Evolutionary conservation across 2,888 invertebrate genomes (phyloP).

Genomic region (Drosophila paranaensis): DNA sequence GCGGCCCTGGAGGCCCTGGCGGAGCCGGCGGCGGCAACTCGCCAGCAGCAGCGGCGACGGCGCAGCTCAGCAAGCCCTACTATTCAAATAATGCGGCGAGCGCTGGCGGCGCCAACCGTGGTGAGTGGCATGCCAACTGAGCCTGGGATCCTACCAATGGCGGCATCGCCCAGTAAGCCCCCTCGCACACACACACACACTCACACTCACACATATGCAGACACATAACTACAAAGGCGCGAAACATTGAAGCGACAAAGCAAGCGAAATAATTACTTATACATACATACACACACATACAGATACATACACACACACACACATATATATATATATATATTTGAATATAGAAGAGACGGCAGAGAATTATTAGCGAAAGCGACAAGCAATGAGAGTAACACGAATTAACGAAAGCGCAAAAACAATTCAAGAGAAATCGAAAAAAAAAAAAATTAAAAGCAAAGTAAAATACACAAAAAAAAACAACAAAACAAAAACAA

Average conservation of each 20-base stretch:
- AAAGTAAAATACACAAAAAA: neutral
- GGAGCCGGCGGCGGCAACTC: conserved; percentile 50
- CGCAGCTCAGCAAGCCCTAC: conserved; percentile 83
- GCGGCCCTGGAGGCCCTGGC: conserved; percentile 74
- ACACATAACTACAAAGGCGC: conserved; percentile 3
- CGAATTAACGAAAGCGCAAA: conserved; percentile 25
- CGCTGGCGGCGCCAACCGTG: conserved; percentile 79
- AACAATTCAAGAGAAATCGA: conserved; percentile 6
- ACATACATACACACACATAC: neutral
- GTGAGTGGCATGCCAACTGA: conserved; percentile 80
- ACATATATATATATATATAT: conserved; percentile 7
- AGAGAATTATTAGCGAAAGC: conserved; percentile 13
- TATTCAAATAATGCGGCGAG: conserved; percentile 77
- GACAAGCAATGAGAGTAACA: conserved; percentile 8
- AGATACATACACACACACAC: neutral
- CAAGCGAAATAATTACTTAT: conserved; percentile 37
- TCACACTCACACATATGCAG: conserved; percentile 11
- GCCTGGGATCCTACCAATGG: conserved; percentile 13
- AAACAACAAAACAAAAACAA: neutral
- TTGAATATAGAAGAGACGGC: conserved; percentile 2
- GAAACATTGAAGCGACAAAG: conserved; percentile 27
- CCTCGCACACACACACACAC: conserved; percentile 23
- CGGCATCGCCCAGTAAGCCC: conserved; percentile 27
- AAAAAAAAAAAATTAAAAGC: neutral
- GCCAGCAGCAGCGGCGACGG: conserved; percentile 44